Evolutionary conservation across 1,140 invertebrate species (phyloP), one percentile per base, ranked within the genome.

Genomic region (Cephus cinctus): DNA sequence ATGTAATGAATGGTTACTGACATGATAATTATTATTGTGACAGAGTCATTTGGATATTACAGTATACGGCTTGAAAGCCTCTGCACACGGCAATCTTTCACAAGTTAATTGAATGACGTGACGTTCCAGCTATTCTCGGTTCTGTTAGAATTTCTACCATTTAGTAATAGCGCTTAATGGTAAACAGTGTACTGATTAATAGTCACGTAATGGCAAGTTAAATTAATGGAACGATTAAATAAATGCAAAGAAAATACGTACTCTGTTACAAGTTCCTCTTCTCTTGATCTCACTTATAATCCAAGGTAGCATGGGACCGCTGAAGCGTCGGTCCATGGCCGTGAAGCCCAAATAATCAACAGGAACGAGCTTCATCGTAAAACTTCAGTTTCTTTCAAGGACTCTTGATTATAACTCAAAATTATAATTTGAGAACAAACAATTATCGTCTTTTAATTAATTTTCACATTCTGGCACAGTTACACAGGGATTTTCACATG

Each of bases 231-330:
- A n/a, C n/a, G n/a, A n/a, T n/a, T n/a, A n/a, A n/a, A n/a, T n/a
- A n/a, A n/a, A n/a, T n/a, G n/a, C n/a, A n/a, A n/a, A n/a, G n/a
- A n/a, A n/a, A n/a, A 36, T 15, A 36, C 34, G 76, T 57, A 58
- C 83, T 77, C 80, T 80, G 57, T 83, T 73, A 40, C 71, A 74
- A 38, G 69, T 76, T 34, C 79, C 80, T 30, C 81, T 78, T 52
- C 79, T 78, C 32, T 79, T 71, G 22, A 86, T 84, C 57, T 86
- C 82, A 14, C 81, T 80, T 22, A 85, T 81, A 25, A 83, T 79
- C 86, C 87, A 89, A 3, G 86, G 86, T 49, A 89, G 63, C 87
- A 90, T 90, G n/a, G 86, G 81, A 32, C 79, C 83, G 25, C 86
- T 87, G 54, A 88, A 86, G 31, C 86, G 72, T 18, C 82, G 78